phyloP scores from a whole-genome alignment of 2,888 invertebrate species.

The Crioceris asparagi region DNA sequence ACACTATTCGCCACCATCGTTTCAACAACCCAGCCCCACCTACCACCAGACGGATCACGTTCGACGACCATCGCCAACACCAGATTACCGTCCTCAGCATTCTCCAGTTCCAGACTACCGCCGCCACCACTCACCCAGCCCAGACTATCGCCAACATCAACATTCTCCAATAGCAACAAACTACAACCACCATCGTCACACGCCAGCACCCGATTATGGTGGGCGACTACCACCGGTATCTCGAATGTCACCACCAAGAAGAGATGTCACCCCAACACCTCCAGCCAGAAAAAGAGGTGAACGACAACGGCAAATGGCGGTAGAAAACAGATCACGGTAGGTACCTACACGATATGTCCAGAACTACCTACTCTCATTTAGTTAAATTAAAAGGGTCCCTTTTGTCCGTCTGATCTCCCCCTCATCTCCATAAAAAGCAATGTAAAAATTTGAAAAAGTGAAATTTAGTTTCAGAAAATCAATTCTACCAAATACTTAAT shows the following conservation, averaged over 20 bases:
- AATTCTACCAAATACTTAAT: too few species aligned
- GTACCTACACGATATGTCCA: too few species aligned
- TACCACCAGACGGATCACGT: conserved; percentile 15
- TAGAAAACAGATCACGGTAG: conserved; percentile 35
- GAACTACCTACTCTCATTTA: too few species aligned
- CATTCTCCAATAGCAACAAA: conserved; percentile 23
- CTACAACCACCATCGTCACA: conserved; percentile 21
- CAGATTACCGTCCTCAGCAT: conserved; percentile 20
- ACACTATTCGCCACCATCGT: conserved; percentile 20
- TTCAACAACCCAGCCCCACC: conserved; percentile 13
- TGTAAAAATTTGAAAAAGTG: too few species aligned
- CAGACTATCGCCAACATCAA: conserved; percentile 20
- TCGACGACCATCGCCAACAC: conserved; percentile 21
- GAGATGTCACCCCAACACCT: conserved; percentile 46
- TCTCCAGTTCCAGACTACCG: conserved; percentile 26
- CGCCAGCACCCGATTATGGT: conserved; percentile 20
- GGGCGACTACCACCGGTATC: too few species aligned
- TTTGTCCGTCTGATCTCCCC: too few species aligned
- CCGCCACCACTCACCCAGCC: conserved; percentile 20
- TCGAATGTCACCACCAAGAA: conserved; percentile 24
- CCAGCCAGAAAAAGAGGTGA: conserved; percentile 53
- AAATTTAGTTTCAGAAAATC: too few species aligned
- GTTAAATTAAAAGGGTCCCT: too few species aligned
- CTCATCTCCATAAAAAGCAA: too few species aligned
- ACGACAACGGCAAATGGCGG: conserved; percentile 34